Conservation (phyloP, 2,113 vertebrate genomes). For the Myodes glareolus region DNA sequence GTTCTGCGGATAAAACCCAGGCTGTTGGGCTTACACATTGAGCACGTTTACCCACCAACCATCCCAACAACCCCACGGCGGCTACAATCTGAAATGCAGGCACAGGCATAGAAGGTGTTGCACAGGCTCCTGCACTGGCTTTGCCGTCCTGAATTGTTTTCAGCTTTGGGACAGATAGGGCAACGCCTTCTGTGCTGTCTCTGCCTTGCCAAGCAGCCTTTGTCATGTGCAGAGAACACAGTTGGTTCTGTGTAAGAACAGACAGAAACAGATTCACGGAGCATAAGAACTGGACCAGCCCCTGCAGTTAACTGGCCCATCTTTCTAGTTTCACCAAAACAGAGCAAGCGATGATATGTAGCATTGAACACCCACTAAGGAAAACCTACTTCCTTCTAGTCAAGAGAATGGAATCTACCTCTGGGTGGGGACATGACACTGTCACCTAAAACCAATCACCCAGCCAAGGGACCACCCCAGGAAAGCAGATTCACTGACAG, state of each 20-base stretch:
- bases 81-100: slow-evolving; percentile 18
- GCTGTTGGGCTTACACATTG: not conserved
- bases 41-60: not conserved
- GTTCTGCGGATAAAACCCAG: not conserved
- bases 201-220: not conserved
- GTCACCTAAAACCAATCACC: not conserved
- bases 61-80: slow-evolving; percentile 33
- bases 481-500: not conserved
- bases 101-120: slow-evolving; percentile 1
- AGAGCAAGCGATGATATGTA: not conserved
- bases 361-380: not conserved
- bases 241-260: not conserved
- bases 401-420: not conserved
- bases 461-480: not conserved
- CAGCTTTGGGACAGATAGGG: not conserved
- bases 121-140: not conserved
- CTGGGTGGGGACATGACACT: not conserved
- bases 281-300: not conserved
- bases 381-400: not conserved
- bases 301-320: not conserved
- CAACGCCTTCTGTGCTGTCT: not conserved
- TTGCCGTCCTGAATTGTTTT: not conserved
- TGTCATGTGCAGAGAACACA: not conserved
- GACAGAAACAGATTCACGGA: not conserved
- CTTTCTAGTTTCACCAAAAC: not conserved